Percentiles rank a stretch among this genome's conserved stretches.
These are phyloP conservation scores for Conistra vaccinii DNA, from an alignment of 2,888 invertebrate genomes.

Conservation along the genomic window DNA sequence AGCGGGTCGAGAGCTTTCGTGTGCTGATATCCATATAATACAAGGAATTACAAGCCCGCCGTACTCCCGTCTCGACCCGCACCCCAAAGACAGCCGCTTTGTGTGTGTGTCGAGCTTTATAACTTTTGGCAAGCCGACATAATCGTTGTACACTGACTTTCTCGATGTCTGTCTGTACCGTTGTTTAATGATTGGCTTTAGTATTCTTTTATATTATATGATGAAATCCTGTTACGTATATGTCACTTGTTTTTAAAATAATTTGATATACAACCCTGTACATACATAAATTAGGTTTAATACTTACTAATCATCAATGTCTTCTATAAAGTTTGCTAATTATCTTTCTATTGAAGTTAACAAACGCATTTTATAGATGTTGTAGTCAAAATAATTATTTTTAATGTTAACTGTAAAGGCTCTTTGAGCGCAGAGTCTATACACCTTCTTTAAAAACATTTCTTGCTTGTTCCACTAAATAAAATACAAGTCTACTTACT, in stretches of 20 bases:
- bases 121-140: conserved; percentile 44
- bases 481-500: not conserved
- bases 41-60: too few relatives aligned
- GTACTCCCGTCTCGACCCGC: too few relatives aligned
- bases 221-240: too few relatives aligned
- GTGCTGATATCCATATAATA: too few relatives aligned
- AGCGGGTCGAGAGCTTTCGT: too few relatives aligned
- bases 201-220: not conserved
- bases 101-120: too few relatives aligned
- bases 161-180: conserved; percentile 51
- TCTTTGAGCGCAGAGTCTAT: not conserved
- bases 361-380: conserved; percentile 20
- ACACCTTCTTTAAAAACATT: not conserved
- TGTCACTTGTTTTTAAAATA: too few relatives aligned
- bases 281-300: conserved; percentile 43
- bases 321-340: conserved; percentile 35
- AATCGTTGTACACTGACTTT: conserved; percentile 50
- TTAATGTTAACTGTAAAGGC: not conserved
- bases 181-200: conserved; percentile 61
- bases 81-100: too few relatives aligned
- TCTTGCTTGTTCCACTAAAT: not conserved
- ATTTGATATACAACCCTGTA: conserved; percentile 27
- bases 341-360: conserved; percentile 18
- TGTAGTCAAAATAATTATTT: conserved; percentile 7
- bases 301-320: conserved; percentile 31